Evolutionary conservation across 2,888 invertebrate genomes (phyloP), one percentile per base, ranked within the genome.

Genomic region (Abrostola tripartita): DNA sequence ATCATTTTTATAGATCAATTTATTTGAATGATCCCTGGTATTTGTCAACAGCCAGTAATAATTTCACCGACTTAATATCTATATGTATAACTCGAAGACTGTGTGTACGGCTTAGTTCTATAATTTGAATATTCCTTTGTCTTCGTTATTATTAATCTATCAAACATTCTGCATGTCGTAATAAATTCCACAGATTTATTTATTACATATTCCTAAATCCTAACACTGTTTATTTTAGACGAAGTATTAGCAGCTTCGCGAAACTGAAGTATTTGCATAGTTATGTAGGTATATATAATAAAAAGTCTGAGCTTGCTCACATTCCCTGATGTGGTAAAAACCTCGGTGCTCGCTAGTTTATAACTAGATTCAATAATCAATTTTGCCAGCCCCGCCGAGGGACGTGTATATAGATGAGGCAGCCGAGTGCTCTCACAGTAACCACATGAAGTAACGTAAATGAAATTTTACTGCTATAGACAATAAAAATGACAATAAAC

Each of bases 361-460:
- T 93, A 93, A 93, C 92, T 92, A 90, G 90, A 92, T 93, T 91
- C 92, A 87, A 93, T 92, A 91, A 93, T 92, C 92, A 92, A 93
- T 93, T 93, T 92, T 88, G 85, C 79, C 71, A 85, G 83, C 77
- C 78, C 81, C 85, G 83, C 79, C 77, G 83, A 71, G 83, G 81
- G 77, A 68, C 80, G 79, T 79, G 71, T 67, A 64, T 82, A 84
- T 79, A 81, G 73, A 69, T 74, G 74, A 42, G 60, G 61, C 58
- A 37, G 65, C 47, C 47, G 49, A 59, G 57, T 60, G 54, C 40
- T 59, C 42, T 44, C 65, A n/a, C n/a, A n/a, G 35, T n/a, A 12
- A 5, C 6, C 11, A 5, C 14, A 8, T 37, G 9, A 11, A 10
- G 47, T 44, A 38, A 57, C 35, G 47, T 49, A 70, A 10, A 69